Base-by-base conservation (phyloP, 2,797 vertebrate genomes). In the Alexandromys oeconomus region DNA sequence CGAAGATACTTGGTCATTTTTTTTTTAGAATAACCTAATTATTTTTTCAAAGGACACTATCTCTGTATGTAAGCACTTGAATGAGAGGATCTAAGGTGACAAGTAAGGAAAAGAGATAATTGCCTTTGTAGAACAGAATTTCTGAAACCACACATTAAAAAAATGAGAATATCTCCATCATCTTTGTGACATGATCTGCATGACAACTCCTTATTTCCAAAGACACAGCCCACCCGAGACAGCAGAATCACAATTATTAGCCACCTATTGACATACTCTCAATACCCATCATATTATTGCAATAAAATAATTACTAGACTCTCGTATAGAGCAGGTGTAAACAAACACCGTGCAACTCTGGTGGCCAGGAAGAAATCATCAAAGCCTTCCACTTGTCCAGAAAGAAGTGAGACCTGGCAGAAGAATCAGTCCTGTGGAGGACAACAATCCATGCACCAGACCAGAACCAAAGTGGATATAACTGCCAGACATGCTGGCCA, bases 11-110 rank as follows among this genome's bases (percentile, higher is more conserved):
- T 76, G 37, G 14, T 82, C 37, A 71, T 37, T 37, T 93, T 92
- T 92, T 87, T 63, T 92, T 87, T 63, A 95, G 27, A 94, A 80
- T 92, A 63, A 51, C 9, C 54, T 82, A 34, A 67, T 71, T 86
- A n/a, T 7, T 54, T 74, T 71, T 74, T 57, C 69, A 46, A 77
- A 92, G 17, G 57, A 91, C 5, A 85, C 5, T 46, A 21, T 57
- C 37, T n/a, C 57, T 25, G 6, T 84, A 87, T 46, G 15, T 59
- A 94, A 94, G 40, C 67, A 15, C 21, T 43, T 94, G 31, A 65
- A 14, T 7, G 34, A 74, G 10, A 91, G 29, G 40, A 92, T 17
- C n/a, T 48, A 92, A 71, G 43, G 29, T 11, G 82, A 76, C 2
- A 71, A 46, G 1, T 43, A 92, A 93, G 40, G 37, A 96, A 87